phyloP scores from a whole-genome alignment of 2,888 invertebrate genomes.

The Drosophila fulvimacula region DNA sequence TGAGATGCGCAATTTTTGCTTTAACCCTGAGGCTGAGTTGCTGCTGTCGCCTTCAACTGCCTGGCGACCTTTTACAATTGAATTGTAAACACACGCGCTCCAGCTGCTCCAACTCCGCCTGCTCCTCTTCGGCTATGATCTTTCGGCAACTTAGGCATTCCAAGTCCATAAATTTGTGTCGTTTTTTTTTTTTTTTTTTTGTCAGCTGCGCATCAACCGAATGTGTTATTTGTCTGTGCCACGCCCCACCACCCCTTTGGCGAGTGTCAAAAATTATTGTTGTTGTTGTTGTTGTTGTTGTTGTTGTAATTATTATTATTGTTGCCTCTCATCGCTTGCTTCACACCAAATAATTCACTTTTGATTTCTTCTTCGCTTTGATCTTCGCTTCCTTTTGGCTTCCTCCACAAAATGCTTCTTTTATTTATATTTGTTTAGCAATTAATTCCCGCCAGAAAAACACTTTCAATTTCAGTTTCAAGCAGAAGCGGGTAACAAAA shows the following conservation, averaged over 20 bases:
- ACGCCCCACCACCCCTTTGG: not conserved
- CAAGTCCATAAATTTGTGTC: slow-evolving; percentile 26
- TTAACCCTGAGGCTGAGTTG: slow-evolving; percentile 59
- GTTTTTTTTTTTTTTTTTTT: no score
- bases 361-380: slow-evolving; percentile 38
- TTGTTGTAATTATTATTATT: slow-evolving; percentile 24
- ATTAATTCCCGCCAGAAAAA: slow-evolving; percentile 44
- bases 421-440: slow-evolving; percentile 64
- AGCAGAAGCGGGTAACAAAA: slow-evolving; percentile 1
- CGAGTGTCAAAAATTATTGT: slow-evolving; percentile 48
- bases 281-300: not conserved
- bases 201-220: slow-evolving; percentile 8
- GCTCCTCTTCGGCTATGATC: slow-evolving; percentile 3
- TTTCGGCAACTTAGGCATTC: slow-evolving; percentile 33
- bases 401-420: slow-evolving; percentile 13
- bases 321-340: slow-evolving; percentile 26
- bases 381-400: slow-evolving; percentile 39
- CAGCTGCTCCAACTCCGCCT: not conserved
- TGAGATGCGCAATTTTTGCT: slow-evolving; percentile 57
- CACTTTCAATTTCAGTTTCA: slow-evolving; percentile 51
- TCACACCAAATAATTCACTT: slow-evolving; percentile 46
- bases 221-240: slow-evolving; percentile 46
- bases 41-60: slow-evolving; percentile 44
- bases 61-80: slow-evolving; percentile 68
- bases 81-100: slow-evolving; percentile 67